Evolutionary conservation across 1,140 invertebrate species (phyloP).

Genomic region (Eurosta solidaginis): DNA sequence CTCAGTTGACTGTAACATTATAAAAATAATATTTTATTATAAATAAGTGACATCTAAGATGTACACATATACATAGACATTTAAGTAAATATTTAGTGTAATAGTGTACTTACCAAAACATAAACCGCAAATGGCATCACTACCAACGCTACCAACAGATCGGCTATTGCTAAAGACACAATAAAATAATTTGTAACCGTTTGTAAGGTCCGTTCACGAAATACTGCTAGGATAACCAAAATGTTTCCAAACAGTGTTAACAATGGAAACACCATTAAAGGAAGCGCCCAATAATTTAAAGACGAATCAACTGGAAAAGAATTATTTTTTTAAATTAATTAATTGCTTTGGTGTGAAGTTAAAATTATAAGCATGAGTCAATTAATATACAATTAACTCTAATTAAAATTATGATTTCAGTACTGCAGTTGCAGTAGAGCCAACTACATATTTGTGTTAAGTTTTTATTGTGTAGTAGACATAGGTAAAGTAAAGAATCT

Average conservation of each 20-base stretch:
- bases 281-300: constrained; percentile 82
- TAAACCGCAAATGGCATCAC: constrained; percentile 99
- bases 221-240: constrained; percentile 92
- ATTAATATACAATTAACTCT: background rate
- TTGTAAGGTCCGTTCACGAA: constrained; percentile 84
- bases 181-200: constrained; percentile 99
- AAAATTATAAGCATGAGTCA: too few species aligned
- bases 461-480: too few species aligned
- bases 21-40: too few species aligned
- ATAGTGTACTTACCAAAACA: constrained; percentile 78
- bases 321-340: too few species aligned
- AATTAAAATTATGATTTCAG: background rate
- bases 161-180: constrained; percentile 95
- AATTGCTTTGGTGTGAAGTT: too few species aligned
- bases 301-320: constrained; percentile 57
- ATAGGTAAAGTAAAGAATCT: too few species aligned
- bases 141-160: constrained; percentile 91
- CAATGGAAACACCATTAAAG: constrained; percentile 87
- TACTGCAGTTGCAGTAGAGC: background rate
- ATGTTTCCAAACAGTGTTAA: constrained; percentile 96
- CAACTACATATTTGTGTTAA: too few species aligned
- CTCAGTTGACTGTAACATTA: too few species aligned
- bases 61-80: background rate
- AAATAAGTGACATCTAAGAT: background rate
- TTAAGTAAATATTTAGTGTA: background rate